Evolutionary conservation across 2,797 vertebrate genomes (phyloP).

Genomic region (Enoplosus armatus): DNA sequence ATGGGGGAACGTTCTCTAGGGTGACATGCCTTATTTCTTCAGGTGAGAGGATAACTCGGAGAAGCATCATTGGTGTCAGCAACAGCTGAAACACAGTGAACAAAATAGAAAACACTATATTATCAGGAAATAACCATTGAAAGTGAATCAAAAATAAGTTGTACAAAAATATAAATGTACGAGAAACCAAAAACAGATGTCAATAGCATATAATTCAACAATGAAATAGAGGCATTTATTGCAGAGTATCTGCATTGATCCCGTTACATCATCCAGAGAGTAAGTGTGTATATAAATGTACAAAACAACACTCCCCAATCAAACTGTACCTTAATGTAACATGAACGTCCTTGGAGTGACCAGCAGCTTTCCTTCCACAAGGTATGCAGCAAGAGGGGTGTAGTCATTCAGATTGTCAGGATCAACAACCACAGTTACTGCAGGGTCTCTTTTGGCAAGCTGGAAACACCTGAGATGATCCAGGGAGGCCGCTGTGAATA

Average conservation of each 20-base stretch:
- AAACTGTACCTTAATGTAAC: no score
- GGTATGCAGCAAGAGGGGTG: neutral
- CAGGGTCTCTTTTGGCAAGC: neutral
- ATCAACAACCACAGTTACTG: neutral
- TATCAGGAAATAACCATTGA: no score
- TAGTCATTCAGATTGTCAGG: neutral
- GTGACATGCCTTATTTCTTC: slow-evolving; percentile 24
- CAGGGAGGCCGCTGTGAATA: neutral
- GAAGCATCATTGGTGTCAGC: slow-evolving; percentile 2
- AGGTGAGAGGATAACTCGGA: slow-evolving; percentile 34
- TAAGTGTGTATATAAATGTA: no score
- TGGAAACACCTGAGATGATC: neutral
- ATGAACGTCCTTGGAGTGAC: neutral
- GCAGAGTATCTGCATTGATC: no score
- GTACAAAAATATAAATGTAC: no score
- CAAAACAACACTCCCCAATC: no score
- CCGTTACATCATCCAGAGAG: no score
- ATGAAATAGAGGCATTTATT: no score
- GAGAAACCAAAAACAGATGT: no score
- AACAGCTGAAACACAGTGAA: slow-evolving; percentile 24
- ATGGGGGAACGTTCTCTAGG: slow-evolving; percentile 15
- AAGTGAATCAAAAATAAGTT: no score
- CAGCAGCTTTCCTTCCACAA: neutral
- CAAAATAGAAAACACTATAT: no score
- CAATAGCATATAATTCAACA: no score